phyloP scores from a whole-genome alignment of 2,797 vertebrate genomes.

The Xiphophorus birchmanni region DNA sequence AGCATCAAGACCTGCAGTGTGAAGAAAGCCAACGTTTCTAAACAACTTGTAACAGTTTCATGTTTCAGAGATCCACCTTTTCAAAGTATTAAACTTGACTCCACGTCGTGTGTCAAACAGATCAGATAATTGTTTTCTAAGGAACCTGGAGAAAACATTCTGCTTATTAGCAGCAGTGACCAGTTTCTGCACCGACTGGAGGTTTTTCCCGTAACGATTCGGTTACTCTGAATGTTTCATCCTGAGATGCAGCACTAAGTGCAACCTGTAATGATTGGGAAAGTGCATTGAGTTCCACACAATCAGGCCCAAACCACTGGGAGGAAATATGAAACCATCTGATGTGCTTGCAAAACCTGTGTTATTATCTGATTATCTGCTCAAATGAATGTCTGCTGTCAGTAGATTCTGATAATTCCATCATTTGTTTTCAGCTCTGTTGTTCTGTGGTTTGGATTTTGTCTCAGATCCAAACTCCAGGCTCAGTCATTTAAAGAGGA shows the following conservation, averaged over 20 bases:
- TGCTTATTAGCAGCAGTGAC: background rate
- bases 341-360: background rate
- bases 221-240: background rate
- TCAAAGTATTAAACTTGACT: background rate
- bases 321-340: constrained; percentile 4
- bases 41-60: no score
- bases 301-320: background rate
- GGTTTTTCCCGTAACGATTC: background rate
- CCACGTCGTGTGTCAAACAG: background rate
- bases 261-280: background rate
- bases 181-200: background rate
- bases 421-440: background rate
- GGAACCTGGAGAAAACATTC: background rate
- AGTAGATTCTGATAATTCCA: background rate
- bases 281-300: background rate
- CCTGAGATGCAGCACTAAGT: background rate
- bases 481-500: background rate
- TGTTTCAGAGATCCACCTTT: background rate
- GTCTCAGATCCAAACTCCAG: background rate
- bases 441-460: background rate
- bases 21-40: no score
- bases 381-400: background rate
- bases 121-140: background rate
- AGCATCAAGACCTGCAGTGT: no score
- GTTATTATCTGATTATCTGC: background rate